Percentiles rank a stretch among this genome's conserved stretches.
phyloP scores from a whole-genome alignment of 2,113 vertebrate genomes.

The Bucco capensis region DNA sequence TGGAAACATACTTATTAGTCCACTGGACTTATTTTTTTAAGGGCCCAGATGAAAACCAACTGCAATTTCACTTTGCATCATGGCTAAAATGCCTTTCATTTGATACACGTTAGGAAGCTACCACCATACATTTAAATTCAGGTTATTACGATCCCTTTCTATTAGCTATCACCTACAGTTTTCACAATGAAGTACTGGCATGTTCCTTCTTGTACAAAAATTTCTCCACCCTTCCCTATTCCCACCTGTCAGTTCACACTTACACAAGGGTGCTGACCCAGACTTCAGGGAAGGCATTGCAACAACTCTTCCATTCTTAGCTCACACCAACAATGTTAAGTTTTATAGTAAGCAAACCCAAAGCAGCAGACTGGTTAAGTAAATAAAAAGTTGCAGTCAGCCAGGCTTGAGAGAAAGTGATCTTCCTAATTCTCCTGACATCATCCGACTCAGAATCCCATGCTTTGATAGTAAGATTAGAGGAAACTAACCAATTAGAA shows the following conservation, averaged over 20 bases:
- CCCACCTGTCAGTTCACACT: constrained; percentile 72
- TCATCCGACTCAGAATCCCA: background rate
- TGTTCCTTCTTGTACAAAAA: constrained; percentile 51
- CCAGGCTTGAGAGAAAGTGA: background rate
- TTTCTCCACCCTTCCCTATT: constrained; percentile 51
- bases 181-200: constrained; percentile 45
- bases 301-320: constrained; percentile 48
- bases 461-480: background rate
- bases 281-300: constrained; percentile 38
- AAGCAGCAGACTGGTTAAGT: background rate
- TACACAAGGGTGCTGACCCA: constrained; percentile 62
- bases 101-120: background rate
- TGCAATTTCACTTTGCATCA: background rate
- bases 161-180: constrained; percentile 51
- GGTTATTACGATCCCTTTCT: constrained; percentile 67
- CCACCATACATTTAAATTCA: background rate
- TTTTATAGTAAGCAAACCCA: constrained; percentile 27
- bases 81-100: background rate
- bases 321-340: constrained; percentile 29
- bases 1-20: background rate
- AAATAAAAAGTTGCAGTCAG: background rate
- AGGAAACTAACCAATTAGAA: constrained; percentile 24
- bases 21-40: background rate
- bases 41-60: background rate
- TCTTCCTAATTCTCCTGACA: background rate